These are phyloP conservation scores for Euleptes europaea DNA, from an alignment of 2,113 vertebrate species.

Conservation along the genomic window DNA sequence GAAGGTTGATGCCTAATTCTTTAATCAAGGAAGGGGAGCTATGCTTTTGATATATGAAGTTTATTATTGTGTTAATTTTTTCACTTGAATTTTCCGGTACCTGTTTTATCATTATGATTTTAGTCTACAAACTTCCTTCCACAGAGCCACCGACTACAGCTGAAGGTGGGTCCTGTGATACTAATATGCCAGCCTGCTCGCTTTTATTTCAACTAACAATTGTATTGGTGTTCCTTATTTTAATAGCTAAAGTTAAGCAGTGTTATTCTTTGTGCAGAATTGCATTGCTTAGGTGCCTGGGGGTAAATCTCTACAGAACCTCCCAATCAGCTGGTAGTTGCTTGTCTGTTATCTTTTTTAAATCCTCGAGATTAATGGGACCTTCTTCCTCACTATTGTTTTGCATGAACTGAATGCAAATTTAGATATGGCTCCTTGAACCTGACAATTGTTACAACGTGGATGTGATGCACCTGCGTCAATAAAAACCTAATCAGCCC, in stretches of 20 bases:
- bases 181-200: slow-evolving; percentile 46
- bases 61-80: neutral
- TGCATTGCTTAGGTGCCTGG: slow-evolving; percentile 40
- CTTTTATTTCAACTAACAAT: slow-evolving; percentile 56
- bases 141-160: slow-evolving; percentile 78
- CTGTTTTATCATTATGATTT: slow-evolving; percentile 73
- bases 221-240: slow-evolving; percentile 10
- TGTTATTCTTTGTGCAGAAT: neutral
- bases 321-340: neutral
- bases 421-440: neutral
- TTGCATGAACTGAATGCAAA: neutral
- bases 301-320: neutral
- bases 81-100: slow-evolving; percentile 74
- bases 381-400: neutral
- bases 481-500: neutral
- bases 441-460: neutral
- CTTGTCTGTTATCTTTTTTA: neutral
- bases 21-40: neutral
- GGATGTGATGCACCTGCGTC: neutral
- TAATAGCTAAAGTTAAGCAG: slow-evolving; percentile 9
- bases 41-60: too few relatives aligned
- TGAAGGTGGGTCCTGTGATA: slow-evolving; percentile 84
- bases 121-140: slow-evolving; percentile 76
- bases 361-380: neutral
- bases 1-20: neutral